Evolutionary conservation across 2,113 vertebrate species (phyloP), one percentile per base, ranked within the genome.

Genomic region (Varanus salvator): DNA sequence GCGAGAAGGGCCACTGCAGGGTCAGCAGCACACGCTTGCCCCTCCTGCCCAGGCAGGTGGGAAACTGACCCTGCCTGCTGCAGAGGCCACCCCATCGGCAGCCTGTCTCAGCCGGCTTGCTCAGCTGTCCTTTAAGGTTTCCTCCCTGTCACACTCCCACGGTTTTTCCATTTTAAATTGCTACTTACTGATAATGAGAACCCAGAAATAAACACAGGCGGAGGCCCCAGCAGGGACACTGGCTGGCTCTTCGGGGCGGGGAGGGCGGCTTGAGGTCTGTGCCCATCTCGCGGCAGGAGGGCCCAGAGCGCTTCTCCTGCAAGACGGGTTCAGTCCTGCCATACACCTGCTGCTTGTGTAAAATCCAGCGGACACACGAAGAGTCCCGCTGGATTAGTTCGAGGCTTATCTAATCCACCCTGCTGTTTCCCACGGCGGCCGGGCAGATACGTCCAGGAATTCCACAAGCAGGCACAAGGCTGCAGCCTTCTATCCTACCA

Each of bases 161-260:
- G 15, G 64, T 68, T 85, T 89, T 77, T 78, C 88, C 44, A 29
- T 78, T 50, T 89, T 85, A 89, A 89, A 89, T 89, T 89, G 88
- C 88, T 89, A 85, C 82, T 85, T 89, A 78, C 72, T 77, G 75
- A 78, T 89, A 85, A 89, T 87, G 60, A 80, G 75, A 80, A 21
- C 44, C 76, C 76, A 87, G 76, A 87, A 87, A 87, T 89, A 89
- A 85, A 85, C 25, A 29, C 74, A 54, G 87, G 60, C 60, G 6
- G 72, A 69, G 82, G 74, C 82, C 60, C 54, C 25, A 2, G 48
- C 31, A 44, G 64, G 74, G 82, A 19, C 23, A 17, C 66, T 8
- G 66, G 8, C 87, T 68, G 71, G 12, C 50, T 72, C 38, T 54
- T 54, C 60, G 60, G 60, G 50, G 68, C 78, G 82, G 68, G 8